These are phyloP conservation scores for Hephaestus fuliginosus DNA, from an alignment of 2,797 vertebrate species.

Conservation along the genomic window DNA sequence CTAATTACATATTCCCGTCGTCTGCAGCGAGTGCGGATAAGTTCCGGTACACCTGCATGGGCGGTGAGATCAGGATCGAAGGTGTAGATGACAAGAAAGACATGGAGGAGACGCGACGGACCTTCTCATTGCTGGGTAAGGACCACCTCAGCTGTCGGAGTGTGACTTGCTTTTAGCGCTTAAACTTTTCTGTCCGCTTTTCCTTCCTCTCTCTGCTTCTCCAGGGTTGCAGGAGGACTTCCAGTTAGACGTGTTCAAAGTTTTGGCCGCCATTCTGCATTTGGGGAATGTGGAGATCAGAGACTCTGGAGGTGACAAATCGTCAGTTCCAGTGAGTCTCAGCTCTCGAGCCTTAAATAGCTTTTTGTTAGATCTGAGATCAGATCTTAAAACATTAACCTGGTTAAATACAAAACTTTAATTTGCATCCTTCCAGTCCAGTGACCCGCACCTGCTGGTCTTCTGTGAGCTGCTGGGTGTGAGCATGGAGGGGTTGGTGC, in stretches of 20 bases:
- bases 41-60: constrained; percentile 93
- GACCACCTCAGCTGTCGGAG: background rate
- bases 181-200: background rate
- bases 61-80: constrained; percentile 89
- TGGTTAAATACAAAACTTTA: background rate
- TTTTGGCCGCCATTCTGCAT: constrained; percentile 94
- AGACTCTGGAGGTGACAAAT: constrained; percentile 88
- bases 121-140: constrained; percentile 92
- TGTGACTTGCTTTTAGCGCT: background rate
- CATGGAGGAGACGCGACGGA: constrained; percentile 93
- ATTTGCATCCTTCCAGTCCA: constrained; percentile 76
- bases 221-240: constrained; percentile 92
- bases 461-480: constrained; percentile 93
- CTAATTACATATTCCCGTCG: constrained; percentile 17
- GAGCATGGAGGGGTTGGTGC: constrained; percentile 78
- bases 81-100: constrained; percentile 91
- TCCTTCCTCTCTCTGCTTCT: constrained; percentile 10
- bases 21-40: constrained; percentile 90
- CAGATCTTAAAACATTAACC: constrained; percentile 8
- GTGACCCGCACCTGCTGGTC: constrained; percentile 88
- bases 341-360: background rate
- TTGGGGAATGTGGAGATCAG: constrained; percentile 93
- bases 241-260: constrained; percentile 92
- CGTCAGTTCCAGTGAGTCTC: constrained; percentile 89
- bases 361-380: background rate